These are phyloP conservation scores for Schizothorax lantsangensis DNA, from an alignment of 2,797 vertebrate species.

Conservation along the genomic window DNA sequence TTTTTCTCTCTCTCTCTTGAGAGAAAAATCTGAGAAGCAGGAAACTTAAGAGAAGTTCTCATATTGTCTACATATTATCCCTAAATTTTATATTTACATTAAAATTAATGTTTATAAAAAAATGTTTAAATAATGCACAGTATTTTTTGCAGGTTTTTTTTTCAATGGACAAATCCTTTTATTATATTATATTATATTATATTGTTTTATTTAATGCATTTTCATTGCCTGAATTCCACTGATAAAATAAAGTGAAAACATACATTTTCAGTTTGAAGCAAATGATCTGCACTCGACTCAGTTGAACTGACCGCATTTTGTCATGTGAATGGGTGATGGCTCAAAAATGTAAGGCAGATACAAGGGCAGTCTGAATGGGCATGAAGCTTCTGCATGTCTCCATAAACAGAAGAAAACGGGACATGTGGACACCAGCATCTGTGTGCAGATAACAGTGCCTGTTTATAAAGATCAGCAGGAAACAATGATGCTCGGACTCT, in stretches of 20 bases:
- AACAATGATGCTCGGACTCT: constrained; percentile 1
- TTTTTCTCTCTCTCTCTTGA: neutral
- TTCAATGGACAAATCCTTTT: too few relatives aligned
- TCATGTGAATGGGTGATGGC: neutral
- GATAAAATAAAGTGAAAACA: too few relatives aligned
- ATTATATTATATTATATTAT: neutral
- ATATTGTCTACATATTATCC: neutral
- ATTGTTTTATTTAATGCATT: neutral
- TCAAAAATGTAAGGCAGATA: neutral
- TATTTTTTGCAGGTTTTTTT: neutral
- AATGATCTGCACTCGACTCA: neutral
- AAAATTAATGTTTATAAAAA: neutral
- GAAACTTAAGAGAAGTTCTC: neutral
- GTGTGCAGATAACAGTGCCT: constrained; percentile 16
- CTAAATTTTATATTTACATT: too few relatives aligned
- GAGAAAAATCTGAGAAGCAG: neutral
- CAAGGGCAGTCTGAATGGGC: neutral
- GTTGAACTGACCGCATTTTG: neutral
- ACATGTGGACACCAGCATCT: neutral
- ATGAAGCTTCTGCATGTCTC: neutral
- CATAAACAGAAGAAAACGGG: neutral
- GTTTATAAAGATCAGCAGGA: constrained; percentile 30
- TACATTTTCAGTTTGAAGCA: neutral
- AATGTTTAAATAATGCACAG: neutral
- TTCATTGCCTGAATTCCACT: neutral